Conservation (phyloP, 2,888 invertebrate genomes). For the Horisme vitalbata region DNA sequence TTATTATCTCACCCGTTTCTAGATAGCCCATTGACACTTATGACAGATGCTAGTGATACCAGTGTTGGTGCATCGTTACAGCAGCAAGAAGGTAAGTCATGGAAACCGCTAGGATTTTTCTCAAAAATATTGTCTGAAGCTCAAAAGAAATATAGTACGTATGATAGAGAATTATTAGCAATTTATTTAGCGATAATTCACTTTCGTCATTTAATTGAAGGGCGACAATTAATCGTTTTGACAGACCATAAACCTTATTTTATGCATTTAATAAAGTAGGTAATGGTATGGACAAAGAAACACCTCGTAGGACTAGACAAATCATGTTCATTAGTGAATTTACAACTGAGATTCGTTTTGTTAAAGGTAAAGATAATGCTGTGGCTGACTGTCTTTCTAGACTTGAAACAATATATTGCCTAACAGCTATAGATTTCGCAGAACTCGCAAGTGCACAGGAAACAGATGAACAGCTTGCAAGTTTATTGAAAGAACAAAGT, state of each 20-base stretch:
- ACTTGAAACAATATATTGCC: conserved; percentile 25
- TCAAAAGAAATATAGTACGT: conserved; percentile 21
- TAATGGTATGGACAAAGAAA: conserved; percentile 25
- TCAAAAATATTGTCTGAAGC: conserved; percentile 14
- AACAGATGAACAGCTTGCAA: conserved; percentile 10
- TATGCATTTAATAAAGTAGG: conserved; percentile 15
- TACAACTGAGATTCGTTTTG: conserved; percentile 21
- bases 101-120: conserved; percentile 22
- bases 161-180: conserved; percentile 23
- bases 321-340: conserved; percentile 31
- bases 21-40: conserved; percentile 11
- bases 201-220: conserved; percentile 23
- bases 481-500: conserved; percentile 1
- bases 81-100: conserved; percentile 9
- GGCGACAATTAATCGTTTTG: conserved; percentile 14
- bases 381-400: conserved; percentile 30
- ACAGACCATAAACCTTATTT: conserved; percentile 29
- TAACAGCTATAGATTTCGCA: conserved; percentile 10
- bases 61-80: conserved; percentile 21
- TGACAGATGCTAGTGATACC: conserved; percentile 22
- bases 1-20: conserved; percentile 16
- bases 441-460: conserved; percentile 15
- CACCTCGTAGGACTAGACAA: conserved; percentile 26
- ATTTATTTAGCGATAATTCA: conserved; percentile 19
- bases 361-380: conserved; percentile 21